Base-by-base conservation (phyloP, 2,888 invertebrate species). In the Clivina fossor region DNA sequence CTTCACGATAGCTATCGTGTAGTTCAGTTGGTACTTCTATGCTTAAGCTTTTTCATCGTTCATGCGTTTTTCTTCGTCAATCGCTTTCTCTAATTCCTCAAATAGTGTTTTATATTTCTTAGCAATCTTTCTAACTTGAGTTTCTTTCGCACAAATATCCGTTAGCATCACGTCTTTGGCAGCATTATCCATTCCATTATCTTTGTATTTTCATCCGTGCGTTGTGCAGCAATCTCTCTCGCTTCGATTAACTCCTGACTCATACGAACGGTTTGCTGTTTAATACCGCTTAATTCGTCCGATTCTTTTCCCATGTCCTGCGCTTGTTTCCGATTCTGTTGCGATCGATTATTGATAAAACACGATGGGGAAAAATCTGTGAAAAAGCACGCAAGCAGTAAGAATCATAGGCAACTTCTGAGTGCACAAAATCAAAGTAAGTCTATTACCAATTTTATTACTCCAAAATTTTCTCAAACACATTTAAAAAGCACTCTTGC, bases 41-140 rank as follows among this genome's bases (percentile, higher is more conserved):
- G 74, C 74, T 9, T 76, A 75, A 24, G 78, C 79, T 19, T 78
- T 68, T 51, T 67, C 72, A 3, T 69, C 63, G 4, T 63, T 63
- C 35, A 71, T 78, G 2, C 73, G 73, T 61, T 81, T 80, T 63
- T 80, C 83, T 48, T 71, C 72, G 61, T 85, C 84, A 15, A 81
- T 74, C 11, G 81, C 79, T 68, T 85, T 87, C 0, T 80, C 76
- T 15, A 88, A 76, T 63, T 91, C 91, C 68, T 89, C 88, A 69
- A 81, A 92, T 63, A 88, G 89, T 7, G 83, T 85, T 72, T 94
- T 95, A 71, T 95, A 95, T 66, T 92, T 93, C 66, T 93, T 89
- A 4, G 93, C 96, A 62, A 95, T 91, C 71, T 90, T 92, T 63
- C 90, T 82, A 33, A 90, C 84, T 44, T 4, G 38, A 44, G 7